Evolutionary conservation across 2,888 invertebrate genomes (phyloP).

Genomic region (Tanypteryx hageni): DNA sequence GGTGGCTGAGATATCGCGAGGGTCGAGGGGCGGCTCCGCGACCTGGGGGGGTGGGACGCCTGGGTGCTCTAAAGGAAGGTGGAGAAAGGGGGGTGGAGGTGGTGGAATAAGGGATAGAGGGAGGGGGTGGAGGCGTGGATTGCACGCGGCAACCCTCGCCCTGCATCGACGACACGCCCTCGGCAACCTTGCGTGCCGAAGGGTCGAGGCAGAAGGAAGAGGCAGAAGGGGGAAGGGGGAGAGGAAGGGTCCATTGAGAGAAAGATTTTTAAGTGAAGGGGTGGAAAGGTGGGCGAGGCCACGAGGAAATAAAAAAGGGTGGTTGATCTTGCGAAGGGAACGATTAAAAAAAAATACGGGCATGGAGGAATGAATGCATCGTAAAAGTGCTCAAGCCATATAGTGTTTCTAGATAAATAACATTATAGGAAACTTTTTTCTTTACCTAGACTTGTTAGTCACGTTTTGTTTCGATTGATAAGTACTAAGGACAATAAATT

Average conservation of each 20-base stretch:
- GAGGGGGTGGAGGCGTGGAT: neutral
- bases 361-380: no score
- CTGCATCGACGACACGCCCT: constrained; percentile 17
- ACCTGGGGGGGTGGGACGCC: neutral
- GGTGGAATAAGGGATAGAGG: neutral
- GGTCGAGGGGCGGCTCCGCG: neutral
- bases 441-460: no score
- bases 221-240: neutral
- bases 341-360: no score
- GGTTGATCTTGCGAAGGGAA: neutral
- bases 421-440: no score
- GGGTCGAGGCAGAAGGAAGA: neutral
- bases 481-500: no score
- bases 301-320: neutral
- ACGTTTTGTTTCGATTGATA: no score
- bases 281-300: neutral
- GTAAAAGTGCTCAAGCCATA: no score
- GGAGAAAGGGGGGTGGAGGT: neutral
- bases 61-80: neutral
- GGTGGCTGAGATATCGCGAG: neutral
- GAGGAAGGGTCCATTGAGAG: constrained; percentile 30
- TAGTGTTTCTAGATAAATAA: no score
- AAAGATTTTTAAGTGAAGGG: neutral
- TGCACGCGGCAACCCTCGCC: constrained; percentile 11
- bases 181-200: neutral